Conservation (phyloP, 1,140 invertebrate species). For the Portunus trituberculatus region DNA sequence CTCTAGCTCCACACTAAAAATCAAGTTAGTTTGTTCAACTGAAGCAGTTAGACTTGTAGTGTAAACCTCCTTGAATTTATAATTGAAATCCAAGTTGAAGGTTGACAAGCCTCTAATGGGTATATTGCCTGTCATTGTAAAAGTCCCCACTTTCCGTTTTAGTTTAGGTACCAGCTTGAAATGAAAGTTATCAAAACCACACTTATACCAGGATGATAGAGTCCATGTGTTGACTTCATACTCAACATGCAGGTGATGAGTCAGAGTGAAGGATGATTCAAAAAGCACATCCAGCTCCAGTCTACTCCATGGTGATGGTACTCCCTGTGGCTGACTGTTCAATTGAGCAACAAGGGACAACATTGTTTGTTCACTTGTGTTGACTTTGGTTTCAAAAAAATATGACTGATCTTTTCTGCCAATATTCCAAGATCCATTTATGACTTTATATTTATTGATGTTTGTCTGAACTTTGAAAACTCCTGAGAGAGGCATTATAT, state of each 20-base stretch:
- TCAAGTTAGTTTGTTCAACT: conserved; percentile 38
- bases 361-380: conserved; percentile 5
- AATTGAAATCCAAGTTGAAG: conserved; percentile 36
- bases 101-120: conserved; percentile 55
- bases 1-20: neutral
- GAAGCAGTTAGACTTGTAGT: neutral
- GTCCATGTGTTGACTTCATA: neutral
- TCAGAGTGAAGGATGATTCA: conserved; percentile 41
- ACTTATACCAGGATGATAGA: conserved; percentile 35
- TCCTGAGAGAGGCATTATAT: neutral
- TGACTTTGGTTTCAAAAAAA: neutral
- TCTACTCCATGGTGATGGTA: neutral
- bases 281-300: conserved; percentile 33
- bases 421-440: conserved; percentile 45
- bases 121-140: conserved; percentile 16
- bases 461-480: conserved; percentile 49
- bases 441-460: conserved; percentile 43
- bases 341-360: conserved; percentile 7
- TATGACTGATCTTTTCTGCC: neutral
- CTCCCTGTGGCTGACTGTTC: conserved; percentile 33
- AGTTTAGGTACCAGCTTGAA: conserved; percentile 33
- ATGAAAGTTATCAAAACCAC: conserved; percentile 53
- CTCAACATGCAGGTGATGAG: conserved; percentile 54
- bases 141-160: neutral
- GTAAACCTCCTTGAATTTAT: conserved; percentile 30